phyloP scores from a whole-genome alignment of 2,797 vertebrate genomes.

The Australoheros facetus region DNA sequence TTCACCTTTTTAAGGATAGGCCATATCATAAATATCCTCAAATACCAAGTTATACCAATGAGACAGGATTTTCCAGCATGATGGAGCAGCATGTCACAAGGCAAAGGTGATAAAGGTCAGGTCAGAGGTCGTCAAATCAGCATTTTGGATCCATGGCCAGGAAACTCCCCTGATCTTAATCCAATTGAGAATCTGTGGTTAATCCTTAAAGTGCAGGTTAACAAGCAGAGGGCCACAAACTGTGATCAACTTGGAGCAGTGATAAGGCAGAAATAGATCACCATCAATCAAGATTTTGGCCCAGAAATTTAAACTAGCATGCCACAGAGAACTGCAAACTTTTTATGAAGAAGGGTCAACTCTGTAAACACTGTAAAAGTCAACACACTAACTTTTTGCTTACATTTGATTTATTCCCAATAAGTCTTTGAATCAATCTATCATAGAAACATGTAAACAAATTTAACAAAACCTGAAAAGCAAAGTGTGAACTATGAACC shows the following conservation, averaged over 20 bases:
- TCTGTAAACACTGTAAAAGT: rapidly evolving
- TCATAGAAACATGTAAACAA: too few species aligned
- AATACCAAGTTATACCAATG: too few species aligned
- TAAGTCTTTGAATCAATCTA: too few species aligned
- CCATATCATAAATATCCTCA: too few species aligned
- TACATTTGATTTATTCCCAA: neutral
- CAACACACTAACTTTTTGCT: rapidly evolving
- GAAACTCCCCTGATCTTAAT: neutral
- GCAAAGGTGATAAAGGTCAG: neutral
- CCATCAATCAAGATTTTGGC: rapidly evolving
- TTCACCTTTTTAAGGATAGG: too few species aligned
- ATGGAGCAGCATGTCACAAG: neutral
- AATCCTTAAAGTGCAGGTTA: neutral
- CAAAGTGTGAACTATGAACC: too few species aligned
- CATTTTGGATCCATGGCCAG: neutral
- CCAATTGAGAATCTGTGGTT: neutral
- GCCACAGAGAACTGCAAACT: neutral
- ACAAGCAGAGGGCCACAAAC: too few species aligned
- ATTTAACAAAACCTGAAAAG: too few species aligned
- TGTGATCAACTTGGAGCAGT: neutral
- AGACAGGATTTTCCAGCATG: neutral
- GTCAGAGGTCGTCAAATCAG: neutral
- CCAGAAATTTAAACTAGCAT: rapidly evolving
- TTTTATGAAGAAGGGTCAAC: neutral
- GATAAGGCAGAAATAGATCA: neutral